Conservation (phyloP, 2,113 vertebrate species). For the Cromileptes altivelis region DNA sequence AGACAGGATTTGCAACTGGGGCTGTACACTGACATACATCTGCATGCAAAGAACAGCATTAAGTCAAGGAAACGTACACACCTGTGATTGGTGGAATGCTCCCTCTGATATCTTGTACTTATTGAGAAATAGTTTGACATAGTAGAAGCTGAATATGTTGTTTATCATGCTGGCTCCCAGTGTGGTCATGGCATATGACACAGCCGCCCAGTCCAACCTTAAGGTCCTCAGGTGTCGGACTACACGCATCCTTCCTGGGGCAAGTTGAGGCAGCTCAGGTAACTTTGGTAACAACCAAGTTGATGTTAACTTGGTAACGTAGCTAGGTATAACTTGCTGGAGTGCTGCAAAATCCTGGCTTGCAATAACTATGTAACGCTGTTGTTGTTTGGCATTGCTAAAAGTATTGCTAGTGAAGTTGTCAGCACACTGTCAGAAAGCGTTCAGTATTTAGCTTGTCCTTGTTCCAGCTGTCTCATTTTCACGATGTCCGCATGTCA, state of each 20-base stretch:
- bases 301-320: not conserved
- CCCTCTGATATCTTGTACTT: constrained; percentile 89
- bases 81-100: constrained; percentile 91
- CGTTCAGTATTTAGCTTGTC: not conserved
- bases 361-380: not conserved
- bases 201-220: constrained; percentile 81
- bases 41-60: not conserved
- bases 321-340: not conserved
- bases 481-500: not conserved
- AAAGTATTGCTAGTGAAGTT: not conserved
- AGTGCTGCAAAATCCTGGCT: not conserved
- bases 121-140: constrained; percentile 92
- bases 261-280: constrained; percentile 20
- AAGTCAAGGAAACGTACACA: constrained; percentile 61
- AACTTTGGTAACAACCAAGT: not conserved
- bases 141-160: constrained; percentile 94
- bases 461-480: not conserved
- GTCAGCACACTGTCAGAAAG: not conserved
- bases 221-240: constrained; percentile 66
- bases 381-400: constrained; percentile 18
- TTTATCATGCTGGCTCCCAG: constrained; percentile 92
- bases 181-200: constrained; percentile 92
- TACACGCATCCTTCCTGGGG: constrained; percentile 32
- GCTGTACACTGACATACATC: not conserved
- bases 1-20: too few species aligned